Evolutionary conservation across 2,888 invertebrate species (phyloP).

Genomic region (Melanchra persicariae): DNA sequence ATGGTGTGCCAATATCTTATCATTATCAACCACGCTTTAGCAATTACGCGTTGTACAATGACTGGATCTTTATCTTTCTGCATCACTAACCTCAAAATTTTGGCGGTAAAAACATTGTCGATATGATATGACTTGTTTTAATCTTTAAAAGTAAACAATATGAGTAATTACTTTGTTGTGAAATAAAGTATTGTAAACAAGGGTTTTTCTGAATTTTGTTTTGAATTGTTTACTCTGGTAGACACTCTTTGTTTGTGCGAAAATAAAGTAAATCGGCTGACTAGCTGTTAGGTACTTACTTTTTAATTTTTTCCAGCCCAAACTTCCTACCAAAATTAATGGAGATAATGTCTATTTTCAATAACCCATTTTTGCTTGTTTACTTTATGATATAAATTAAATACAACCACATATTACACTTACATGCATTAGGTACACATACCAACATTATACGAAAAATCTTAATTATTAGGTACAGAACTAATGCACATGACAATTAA

Average conservation of each 20-base stretch:
- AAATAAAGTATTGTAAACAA: conserved; percentile 11
- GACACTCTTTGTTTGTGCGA: neutral
- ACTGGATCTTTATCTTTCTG: conserved; percentile 37
- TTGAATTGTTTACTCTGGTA: neutral
- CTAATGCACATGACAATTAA: no score
- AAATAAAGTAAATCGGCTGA: neutral
- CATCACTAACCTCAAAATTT: conserved; percentile 38
- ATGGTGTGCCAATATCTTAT: conserved; percentile 49
- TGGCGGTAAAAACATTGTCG: conserved; percentile 6
- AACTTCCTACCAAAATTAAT: no score
- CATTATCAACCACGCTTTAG: conserved; percentile 48
- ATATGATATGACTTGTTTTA: no score
- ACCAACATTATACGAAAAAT: no score
- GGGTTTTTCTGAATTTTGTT: neutral
- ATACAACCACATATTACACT: no score
- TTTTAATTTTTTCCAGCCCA: neutral
- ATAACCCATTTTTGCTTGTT: no score
- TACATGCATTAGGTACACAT: no score
- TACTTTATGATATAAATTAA: no score
- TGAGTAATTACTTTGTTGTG: conserved; percentile 23
- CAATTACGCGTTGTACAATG: conserved; percentile 11
- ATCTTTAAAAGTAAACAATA: conserved; percentile 32
- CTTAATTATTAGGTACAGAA: no score
- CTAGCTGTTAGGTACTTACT: neutral
- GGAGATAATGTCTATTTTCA: no score